phyloP scores from a whole-genome alignment of 35 echinoderm and acorn worm species.

The Ptychodera flava region DNA sequence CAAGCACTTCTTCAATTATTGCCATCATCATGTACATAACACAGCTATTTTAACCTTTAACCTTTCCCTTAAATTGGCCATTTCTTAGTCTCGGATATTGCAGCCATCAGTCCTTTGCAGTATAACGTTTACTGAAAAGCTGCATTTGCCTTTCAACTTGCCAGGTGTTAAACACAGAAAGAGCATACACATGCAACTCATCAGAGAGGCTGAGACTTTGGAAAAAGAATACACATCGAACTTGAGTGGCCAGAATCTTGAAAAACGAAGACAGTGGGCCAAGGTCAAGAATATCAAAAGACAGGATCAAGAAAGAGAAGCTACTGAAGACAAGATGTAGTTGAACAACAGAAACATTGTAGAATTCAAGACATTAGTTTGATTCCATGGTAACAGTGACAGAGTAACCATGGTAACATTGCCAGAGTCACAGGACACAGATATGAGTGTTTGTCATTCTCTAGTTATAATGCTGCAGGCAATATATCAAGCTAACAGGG shows the following conservation, averaged over 20 bases:
- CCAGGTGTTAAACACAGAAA: not conserved
- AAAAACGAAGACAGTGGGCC: constrained; percentile 25
- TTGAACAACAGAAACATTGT: too few relatives aligned
- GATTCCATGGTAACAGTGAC: not conserved
- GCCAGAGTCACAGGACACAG: not conserved
- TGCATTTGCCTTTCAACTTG: not conserved
- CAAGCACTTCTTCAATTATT: too few relatives aligned
- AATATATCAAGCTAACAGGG: not conserved
- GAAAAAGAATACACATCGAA: constrained; percentile 22
- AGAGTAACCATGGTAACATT: not conserved
- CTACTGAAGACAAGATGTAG: too few relatives aligned
- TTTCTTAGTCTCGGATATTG: not conserved
- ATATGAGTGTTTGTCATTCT: too few relatives aligned
- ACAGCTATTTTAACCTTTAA: too few relatives aligned
- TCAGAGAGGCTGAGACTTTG: not conserved
- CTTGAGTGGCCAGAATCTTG: constrained; percentile 21
- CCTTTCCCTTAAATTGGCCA: not conserved
- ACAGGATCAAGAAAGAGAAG: not conserved
- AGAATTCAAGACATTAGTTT: not conserved
- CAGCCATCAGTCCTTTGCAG: not conserved
- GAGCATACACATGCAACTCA: not conserved
- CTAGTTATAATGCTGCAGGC: not conserved
- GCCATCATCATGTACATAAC: too few relatives aligned
- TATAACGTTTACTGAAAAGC: not conserved
- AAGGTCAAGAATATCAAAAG: constrained; percentile 14